Conservation (phyloP, 53 echinoderm and acorn worm genomes). For the Holothuria leucospilota region DNA sequence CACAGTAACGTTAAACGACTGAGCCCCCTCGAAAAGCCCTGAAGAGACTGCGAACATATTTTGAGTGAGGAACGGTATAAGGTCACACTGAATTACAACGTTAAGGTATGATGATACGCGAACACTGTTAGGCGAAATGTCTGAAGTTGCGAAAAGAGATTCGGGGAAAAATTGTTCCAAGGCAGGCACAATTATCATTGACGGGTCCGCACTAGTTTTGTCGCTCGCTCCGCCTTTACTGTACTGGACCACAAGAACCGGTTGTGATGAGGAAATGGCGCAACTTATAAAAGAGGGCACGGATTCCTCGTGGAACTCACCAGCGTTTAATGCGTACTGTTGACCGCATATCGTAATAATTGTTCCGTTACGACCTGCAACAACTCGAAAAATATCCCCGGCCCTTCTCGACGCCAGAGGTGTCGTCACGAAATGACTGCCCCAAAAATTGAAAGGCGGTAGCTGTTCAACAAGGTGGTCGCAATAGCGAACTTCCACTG, state of each 20-base stretch:
- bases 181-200: slow-evolving; percentile 93
- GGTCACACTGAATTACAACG: slow-evolving; percentile 79
- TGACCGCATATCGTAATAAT: slow-evolving; percentile 47
- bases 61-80: slow-evolving; percentile 73
- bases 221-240: slow-evolving; percentile 85
- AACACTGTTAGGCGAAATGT: slow-evolving; percentile 4
- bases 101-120: slow-evolving; percentile 59
- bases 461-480: slow-evolving; percentile 90
- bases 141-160: slow-evolving; percentile 48
- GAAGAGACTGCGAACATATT: slow-evolving; percentile 79
- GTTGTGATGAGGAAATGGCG: slow-evolving; percentile 69
- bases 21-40: slow-evolving; percentile 59
- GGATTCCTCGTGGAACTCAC: slow-evolving; percentile 75
- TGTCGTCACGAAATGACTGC: slow-evolving; percentile 79
- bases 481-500: slow-evolving; percentile 67
- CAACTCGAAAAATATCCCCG: slow-evolving; percentile 89
- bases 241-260: slow-evolving; percentile 87
- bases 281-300: slow-evolving; percentile 71
- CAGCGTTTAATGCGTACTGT: slow-evolving; percentile 62
- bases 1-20: slow-evolving; percentile 59
- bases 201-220: slow-evolving; percentile 80
- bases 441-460: slow-evolving; percentile 89
- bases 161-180: slow-evolving; percentile 80
- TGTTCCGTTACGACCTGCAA: slow-evolving; percentile 77
- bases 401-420: slow-evolving; percentile 69